A percentile compares a stretch with the other conserved stretches of the same genome.
Conservation (phyloP, 2,797 vertebrate genomes). For the Serranus cabrilla region DNA sequence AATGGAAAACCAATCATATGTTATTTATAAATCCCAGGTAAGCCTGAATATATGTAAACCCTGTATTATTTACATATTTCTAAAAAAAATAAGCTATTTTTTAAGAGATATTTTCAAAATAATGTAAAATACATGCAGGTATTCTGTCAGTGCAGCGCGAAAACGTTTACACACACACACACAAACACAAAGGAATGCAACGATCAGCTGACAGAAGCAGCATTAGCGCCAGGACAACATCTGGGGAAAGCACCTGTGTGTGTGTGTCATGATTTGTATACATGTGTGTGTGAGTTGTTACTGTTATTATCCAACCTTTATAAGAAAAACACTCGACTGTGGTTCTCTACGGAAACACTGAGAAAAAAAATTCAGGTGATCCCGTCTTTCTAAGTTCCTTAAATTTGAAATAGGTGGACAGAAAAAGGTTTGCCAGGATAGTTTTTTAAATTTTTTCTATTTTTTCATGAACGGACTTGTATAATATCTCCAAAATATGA, state of each 20-base stretch:
- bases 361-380: too few species aligned
- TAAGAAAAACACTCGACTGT: conserved; percentile 31
- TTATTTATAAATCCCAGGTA: too few species aligned
- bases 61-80: too few species aligned
- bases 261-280: conserved; percentile 8
- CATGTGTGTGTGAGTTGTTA: conserved; percentile 16
- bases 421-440: too few species aligned
- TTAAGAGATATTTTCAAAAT: background rate
- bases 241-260: conserved; percentile 67
- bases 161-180: conserved; percentile 7
- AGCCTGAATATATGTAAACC: too few species aligned
- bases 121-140: conserved; percentile 12
- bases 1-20: too few species aligned
- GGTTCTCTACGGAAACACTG: background rate
- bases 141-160: conserved; percentile 12
- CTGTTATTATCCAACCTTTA: conserved; percentile 8
- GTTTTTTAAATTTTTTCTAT: too few species aligned
- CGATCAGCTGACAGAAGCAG: conserved; percentile 75
- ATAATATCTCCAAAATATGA: too few species aligned
- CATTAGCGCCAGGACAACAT: conserved; percentile 69
- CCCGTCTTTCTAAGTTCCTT: too few species aligned
- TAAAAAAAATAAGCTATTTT: too few species aligned
- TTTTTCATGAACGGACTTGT: too few species aligned
- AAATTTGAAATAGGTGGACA: too few species aligned
- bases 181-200: conserved; percentile 69